Percentiles rank a stretch among this genome's conserved stretches.
Evolutionary conservation across 2,113 vertebrate genomes (phyloP).

Genomic region (Nannospalax galili): DNA sequence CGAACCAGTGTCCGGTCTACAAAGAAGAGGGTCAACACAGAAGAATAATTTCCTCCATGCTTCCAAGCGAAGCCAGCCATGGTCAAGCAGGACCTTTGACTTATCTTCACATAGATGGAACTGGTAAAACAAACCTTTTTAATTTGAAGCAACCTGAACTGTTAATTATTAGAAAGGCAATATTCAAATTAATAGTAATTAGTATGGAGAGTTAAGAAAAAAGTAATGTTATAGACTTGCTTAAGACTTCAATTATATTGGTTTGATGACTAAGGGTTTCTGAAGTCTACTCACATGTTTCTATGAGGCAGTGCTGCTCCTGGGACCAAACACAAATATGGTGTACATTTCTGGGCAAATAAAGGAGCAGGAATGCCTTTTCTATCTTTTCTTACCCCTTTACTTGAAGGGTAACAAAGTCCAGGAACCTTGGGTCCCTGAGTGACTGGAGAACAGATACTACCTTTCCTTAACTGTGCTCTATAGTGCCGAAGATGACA

Average conservation of each 20-base stretch:
- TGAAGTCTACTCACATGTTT: not conserved
- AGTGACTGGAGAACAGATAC: not conserved
- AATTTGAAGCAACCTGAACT: not conserved
- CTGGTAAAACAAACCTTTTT: no score
- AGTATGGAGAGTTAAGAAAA: not conserved
- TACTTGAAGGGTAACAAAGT: not conserved
- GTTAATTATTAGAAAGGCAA: conserved; percentile 24
- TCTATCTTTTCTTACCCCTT: not conserved
- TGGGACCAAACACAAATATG: not conserved
- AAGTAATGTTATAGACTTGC: not conserved
- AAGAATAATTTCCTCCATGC: no score
- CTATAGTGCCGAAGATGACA: not conserved
- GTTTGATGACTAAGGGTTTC: not conserved
- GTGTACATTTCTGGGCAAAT: not conserved
- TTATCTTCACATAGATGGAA: no score
- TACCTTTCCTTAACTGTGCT: not conserved
- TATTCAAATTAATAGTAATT: conserved; percentile 10
- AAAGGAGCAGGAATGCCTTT: not conserved
- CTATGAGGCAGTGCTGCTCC: not conserved
- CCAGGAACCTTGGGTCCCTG: not conserved
- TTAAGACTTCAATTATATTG: no score
- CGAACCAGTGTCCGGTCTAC: no score
- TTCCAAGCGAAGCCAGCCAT: no score
- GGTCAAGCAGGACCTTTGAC: no score
- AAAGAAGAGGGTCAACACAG: no score